These are phyloP conservation scores for Callithrix jacchus DNA, from an alignment of 2,113 vertebrate species.

Conservation along the genomic window DNA sequence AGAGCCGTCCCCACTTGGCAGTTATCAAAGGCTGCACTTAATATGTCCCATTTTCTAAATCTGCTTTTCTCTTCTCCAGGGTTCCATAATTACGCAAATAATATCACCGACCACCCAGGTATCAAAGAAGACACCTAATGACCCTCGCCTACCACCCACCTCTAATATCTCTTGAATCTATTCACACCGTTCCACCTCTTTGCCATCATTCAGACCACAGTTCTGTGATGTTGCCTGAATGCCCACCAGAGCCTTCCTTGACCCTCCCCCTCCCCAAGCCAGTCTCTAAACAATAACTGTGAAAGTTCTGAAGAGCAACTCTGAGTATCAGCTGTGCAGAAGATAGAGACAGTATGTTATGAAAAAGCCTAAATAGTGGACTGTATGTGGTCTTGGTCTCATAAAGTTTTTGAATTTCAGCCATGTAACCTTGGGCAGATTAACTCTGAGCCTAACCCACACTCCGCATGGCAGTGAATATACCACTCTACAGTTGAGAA, in stretches of 20 bases:
- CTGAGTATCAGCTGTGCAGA: neutral
- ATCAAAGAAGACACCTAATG: neutral
- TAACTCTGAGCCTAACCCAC: neutral
- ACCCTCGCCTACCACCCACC: neutral
- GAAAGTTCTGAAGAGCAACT: neutral
- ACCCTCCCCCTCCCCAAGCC: neutral
- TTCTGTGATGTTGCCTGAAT: neutral
- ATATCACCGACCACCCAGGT: neutral
- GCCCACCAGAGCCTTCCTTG: neutral
- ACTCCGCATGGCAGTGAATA: too few relatives aligned
- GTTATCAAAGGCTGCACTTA: neutral
- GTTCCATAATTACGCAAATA: neutral
- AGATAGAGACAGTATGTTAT: neutral
- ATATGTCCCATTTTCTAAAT: neutral
- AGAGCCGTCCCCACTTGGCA: neutral
- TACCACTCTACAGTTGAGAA: too few relatives aligned
- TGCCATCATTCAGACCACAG: neutral
- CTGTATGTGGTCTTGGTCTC: neutral
- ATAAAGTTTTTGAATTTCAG: neutral
- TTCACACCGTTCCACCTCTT: neutral
- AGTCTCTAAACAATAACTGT: neutral
- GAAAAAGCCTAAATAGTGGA: neutral
- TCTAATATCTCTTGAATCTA: neutral
- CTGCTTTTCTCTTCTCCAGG: neutral
- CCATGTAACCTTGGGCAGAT: neutral